Conservation (phyloP, 2,888 invertebrate genomes). For the Plagiodera versicolora region DNA sequence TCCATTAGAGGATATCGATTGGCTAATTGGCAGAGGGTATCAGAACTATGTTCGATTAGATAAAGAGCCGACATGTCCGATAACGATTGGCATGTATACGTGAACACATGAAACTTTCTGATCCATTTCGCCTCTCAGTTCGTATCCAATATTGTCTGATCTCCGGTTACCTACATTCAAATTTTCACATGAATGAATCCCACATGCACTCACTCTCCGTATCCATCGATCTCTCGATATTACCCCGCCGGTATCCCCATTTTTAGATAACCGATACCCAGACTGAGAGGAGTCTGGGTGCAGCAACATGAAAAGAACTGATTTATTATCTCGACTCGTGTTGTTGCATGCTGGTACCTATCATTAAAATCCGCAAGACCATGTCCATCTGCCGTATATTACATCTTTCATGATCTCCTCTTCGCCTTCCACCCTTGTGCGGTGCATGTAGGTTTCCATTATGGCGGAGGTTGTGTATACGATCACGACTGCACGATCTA, state of each 20-base stretch:
- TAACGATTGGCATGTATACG: too few relatives aligned
- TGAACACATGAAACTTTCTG: too few relatives aligned
- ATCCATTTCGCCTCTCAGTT: too few relatives aligned
- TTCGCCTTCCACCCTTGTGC: slow-evolving; percentile 13
- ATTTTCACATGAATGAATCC: too few relatives aligned
- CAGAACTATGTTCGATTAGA: neutral
- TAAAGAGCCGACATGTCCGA: neutral
- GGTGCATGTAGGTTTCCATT: slow-evolving; percentile 23
- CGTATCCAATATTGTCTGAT: too few relatives aligned
- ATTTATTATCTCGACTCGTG: slow-evolving; percentile 38
- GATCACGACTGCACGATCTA: too few relatives aligned
- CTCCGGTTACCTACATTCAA: too few relatives aligned
- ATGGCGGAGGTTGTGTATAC: slow-evolving; percentile 2
- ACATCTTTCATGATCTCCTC: slow-evolving; percentile 13
- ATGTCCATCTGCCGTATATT: slow-evolving; percentile 19
- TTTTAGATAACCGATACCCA: neutral
- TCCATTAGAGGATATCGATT: slow-evolving; percentile 9
- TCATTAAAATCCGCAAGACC: slow-evolving; percentile 35
- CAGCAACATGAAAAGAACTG: slow-evolving; percentile 36
- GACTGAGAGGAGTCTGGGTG: slow-evolving; percentile 25
- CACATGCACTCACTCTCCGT: neutral
- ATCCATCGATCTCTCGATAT: neutral
- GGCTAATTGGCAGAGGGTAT: slow-evolving; percentile 3
- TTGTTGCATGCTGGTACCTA: slow-evolving; percentile 40
- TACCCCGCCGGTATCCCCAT: neutral